Base-by-base conservation (phyloP, 30 jellyfish, hydroid and myxozoan species). In the Rhopilema esculentum region DNA sequence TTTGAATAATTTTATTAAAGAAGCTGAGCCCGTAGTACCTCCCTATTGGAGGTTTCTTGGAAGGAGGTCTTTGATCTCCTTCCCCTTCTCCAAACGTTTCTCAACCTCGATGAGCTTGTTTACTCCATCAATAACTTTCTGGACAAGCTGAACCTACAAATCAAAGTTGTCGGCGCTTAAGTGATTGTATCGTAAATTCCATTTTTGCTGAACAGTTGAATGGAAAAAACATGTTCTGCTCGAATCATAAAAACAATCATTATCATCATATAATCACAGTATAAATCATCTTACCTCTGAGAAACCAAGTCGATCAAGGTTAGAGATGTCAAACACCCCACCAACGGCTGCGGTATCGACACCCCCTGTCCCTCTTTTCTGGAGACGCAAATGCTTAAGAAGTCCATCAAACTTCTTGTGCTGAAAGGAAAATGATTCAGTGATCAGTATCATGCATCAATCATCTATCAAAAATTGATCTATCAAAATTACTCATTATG, bases 281-380 rank as follows among this genome's bases (percentile, higher is more conserved):
- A n/a, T n/a, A n/a, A n/a, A n/a, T n/a, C n/a, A n/a, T 12, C 57
- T 40, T 40, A 92, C 98, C 76, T 92, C 98, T 20, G 98, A 92
- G 49, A 28, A 72, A 1, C 98, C 98, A 84, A 92, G 85, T 19
- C 98, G 98, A 70, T 92, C 98, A 33, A 80, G 86, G 79, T 92
- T 92, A 2, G 98, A 92, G 51, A 92, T 86, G 66, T 92, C 98
- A 50, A 87, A 92, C 9, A 89, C 74, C 20, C 98, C 98, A 76
- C 89, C 98, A 57, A 71, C 88, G 26, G 91, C 91, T 1, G 94
- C 91, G 6, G 98, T 86, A 62, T 92, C 97, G 7, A 92, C 94
- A 24, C 98, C 98, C 24, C 97, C 97, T n/a, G 98, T 86, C 49
- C 97, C 98, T 64, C 98, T 66, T 72, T 92, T 92, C 71, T 92